These are phyloP conservation scores for Tiliqua scincoides DNA, from an alignment of 2,113 vertebrate species.

Conservation along the genomic window DNA sequence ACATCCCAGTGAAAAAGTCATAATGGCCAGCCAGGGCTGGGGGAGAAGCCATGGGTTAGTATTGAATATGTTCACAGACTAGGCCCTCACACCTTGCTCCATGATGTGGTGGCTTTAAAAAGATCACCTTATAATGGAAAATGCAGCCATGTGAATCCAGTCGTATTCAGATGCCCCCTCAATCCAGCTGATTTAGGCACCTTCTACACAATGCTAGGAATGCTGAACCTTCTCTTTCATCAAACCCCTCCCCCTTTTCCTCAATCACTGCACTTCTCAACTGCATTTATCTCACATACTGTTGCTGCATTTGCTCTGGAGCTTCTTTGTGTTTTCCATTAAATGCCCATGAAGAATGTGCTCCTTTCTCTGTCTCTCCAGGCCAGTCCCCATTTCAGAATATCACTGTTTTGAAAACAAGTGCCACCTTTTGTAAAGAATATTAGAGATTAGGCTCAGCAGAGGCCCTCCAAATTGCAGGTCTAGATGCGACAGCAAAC, in stretches of 20 bases:
- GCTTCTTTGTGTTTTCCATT: not conserved
- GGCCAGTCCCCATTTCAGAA: not conserved
- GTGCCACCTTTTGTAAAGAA: not conserved
- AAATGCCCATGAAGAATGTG: not conserved
- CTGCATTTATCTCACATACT: not conserved
- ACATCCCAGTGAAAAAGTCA: not conserved
- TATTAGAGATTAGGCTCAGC: conserved; percentile 29
- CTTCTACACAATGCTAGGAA: not conserved
- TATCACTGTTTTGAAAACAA: conserved; percentile 18
- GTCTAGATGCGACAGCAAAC: not conserved
- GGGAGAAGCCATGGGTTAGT: not conserved
- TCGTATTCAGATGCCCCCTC: not conserved
- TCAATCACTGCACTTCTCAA: not conserved
- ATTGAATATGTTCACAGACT: not conserved
- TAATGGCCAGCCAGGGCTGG: not conserved
- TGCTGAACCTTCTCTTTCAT: not conserved
- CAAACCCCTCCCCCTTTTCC: not conserved
- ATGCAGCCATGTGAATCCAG: not conserved
- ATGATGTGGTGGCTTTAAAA: not conserved
- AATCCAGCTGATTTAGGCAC: not conserved
- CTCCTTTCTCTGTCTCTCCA: not conserved
- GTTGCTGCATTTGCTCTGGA: not conserved
- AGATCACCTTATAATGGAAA: not conserved
- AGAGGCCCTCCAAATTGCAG: conserved; percentile 1
- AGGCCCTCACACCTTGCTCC: not conserved